phyloP scores from a whole-genome alignment of 2,888 invertebrate species.

The Cheilosia pagana region DNA sequence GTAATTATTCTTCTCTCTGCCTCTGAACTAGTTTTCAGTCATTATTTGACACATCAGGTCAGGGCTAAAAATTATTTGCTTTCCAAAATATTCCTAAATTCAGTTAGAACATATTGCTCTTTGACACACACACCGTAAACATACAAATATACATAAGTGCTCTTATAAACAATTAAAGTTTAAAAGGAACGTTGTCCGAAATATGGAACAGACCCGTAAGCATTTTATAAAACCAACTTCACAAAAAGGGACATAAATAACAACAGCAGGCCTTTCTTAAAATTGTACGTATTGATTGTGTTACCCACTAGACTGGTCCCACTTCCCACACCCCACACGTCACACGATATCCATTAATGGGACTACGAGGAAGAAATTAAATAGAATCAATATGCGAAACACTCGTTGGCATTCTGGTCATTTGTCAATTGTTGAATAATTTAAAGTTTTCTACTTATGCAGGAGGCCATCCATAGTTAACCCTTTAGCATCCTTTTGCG shows the following conservation, averaged over 20 bases:
- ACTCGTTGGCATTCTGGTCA: conserved; percentile 58
- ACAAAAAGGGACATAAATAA: conserved; percentile 64
- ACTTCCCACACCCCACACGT: neutral
- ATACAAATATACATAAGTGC: neutral
- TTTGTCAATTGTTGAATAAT: conserved; percentile 75
- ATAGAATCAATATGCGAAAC: conserved; percentile 66
- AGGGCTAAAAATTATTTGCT: too few species aligned
- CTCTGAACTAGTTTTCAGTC: too few species aligned
- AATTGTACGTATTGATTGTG: conserved; percentile 60
- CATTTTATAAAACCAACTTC: conserved; percentile 54
- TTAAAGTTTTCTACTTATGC: conserved; percentile 51
- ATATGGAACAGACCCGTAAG: conserved; percentile 36
- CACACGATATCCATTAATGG: conserved; percentile 41
- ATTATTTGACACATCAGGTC: too few species aligned
- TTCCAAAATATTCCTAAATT: too few species aligned
- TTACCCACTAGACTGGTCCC: conserved; percentile 1
- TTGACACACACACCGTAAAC: too few species aligned
- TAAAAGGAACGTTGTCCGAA: conserved; percentile 4
- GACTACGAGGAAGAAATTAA: conserved; percentile 59
- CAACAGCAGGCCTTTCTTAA: conserved; percentile 56
- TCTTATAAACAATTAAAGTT: neutral
- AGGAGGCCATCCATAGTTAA: conserved; percentile 24
- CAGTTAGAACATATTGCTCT: too few species aligned
- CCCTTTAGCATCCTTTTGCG: conserved; percentile 52
- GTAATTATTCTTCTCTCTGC: too few species aligned